A percentile compares a stretch with the other conserved stretches of the same genome.
Evolutionary conservation across 2,797 vertebrate species (phyloP).

Genomic region (Pipistrellus kuhlii): DNA sequence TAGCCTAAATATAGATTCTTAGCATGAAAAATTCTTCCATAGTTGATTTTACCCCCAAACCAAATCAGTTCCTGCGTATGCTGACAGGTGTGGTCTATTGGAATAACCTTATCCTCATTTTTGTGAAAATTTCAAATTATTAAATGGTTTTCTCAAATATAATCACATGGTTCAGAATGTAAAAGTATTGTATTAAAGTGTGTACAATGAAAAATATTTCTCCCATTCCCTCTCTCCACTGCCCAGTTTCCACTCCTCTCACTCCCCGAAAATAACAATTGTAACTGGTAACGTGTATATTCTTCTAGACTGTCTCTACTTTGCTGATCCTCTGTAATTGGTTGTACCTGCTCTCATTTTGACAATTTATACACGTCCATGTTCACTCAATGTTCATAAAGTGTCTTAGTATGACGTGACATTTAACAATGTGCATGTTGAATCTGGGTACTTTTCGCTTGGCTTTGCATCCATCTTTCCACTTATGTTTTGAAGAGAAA

Average conservation of each 20-base stretch:
- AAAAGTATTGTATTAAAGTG: not conserved
- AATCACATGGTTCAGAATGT: not conserved
- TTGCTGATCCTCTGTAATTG: not conserved
- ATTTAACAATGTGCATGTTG: constrained; percentile 88
- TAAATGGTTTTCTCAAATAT: not conserved
- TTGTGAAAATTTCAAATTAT: not conserved
- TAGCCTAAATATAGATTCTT: not conserved
- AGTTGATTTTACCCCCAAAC: not conserved
- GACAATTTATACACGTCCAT: not conserved
- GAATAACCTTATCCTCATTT: not conserved
- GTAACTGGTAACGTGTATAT: not conserved
- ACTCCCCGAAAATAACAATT: not conserved
- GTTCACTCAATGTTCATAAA: constrained; percentile 66
- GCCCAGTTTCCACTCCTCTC: not conserved
- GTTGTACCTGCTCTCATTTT: not conserved
- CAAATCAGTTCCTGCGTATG: not conserved
- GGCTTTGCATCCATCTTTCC: constrained; percentile 86
- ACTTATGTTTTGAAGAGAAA: constrained; percentile 90
- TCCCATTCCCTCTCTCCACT: not conserved
- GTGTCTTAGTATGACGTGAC: constrained; percentile 87
- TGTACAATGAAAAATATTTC: not conserved
- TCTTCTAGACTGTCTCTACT: not conserved
- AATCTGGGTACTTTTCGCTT: constrained; percentile 88
- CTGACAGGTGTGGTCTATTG: not conserved
- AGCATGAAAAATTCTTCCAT: not conserved